phyloP scores from a whole-genome alignment of 2,888 invertebrate species.

The Azorinus chamasolen region DNA sequence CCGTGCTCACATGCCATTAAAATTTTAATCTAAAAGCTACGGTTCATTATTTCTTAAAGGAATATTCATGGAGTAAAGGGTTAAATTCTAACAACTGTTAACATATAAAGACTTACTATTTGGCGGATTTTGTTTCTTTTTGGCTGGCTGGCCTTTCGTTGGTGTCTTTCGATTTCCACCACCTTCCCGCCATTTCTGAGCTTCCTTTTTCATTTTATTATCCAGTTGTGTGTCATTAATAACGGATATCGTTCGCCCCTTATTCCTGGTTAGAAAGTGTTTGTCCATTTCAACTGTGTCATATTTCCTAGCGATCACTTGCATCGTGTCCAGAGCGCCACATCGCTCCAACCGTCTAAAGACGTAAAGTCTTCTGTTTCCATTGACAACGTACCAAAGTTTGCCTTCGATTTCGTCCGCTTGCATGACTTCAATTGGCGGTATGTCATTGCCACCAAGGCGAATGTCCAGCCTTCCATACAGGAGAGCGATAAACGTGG shows the following conservation, averaged over 20 bases:
- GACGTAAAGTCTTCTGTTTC: constrained; percentile 59
- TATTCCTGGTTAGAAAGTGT: constrained; percentile 59
- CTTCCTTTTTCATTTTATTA: constrained; percentile 49
- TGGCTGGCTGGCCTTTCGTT: too few relatives aligned
- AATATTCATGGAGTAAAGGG: too few relatives aligned
- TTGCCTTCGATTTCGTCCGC: constrained; percentile 32
- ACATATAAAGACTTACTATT: too few relatives aligned
- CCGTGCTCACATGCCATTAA: too few relatives aligned
- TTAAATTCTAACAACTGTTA: too few relatives aligned
- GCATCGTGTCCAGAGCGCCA: constrained; percentile 59
- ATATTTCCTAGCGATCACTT: constrained; percentile 58
- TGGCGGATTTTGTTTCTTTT: too few relatives aligned
- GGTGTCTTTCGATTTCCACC: too few relatives aligned
- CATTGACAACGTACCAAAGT: constrained; percentile 63
- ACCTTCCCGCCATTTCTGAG: constrained; percentile 46
- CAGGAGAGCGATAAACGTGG: constrained; percentile 52
- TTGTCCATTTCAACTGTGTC: constrained; percentile 66
- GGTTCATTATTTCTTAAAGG: too few relatives aligned
- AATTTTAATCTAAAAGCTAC: too few relatives aligned
- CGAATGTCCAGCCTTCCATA: constrained; percentile 52
- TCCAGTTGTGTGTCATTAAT: constrained; percentile 54
- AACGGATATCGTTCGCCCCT: constrained; percentile 51
- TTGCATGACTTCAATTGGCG: constrained; percentile 63
- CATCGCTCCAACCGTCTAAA: constrained; percentile 55
- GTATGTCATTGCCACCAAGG: constrained; percentile 53